These are phyloP conservation scores for Anseranas semipalmata DNA, from an alignment of 2,113 vertebrate species.

Conservation along the genomic window DNA sequence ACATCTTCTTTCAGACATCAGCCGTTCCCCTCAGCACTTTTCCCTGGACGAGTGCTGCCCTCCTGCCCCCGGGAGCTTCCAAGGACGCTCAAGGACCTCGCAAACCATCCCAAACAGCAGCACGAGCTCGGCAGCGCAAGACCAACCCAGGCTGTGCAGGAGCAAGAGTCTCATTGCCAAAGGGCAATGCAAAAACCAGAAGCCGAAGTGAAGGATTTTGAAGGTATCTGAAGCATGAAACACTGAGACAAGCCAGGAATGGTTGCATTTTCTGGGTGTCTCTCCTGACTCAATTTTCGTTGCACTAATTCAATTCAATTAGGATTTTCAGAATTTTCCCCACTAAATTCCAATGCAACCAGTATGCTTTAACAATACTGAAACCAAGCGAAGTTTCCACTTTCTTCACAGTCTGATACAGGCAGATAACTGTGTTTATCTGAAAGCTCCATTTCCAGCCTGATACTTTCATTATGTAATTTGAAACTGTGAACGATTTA, in stretches of 20 bases:
- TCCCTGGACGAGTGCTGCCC: rapidly evolving
- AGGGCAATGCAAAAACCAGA: background rate
- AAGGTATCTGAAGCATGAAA: background rate
- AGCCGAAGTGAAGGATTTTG: background rate
- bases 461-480: background rate
- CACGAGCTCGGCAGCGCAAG: background rate
- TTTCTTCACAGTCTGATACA: background rate
- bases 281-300: background rate
- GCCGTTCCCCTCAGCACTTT: background rate
- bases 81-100: background rate
- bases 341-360: background rate
- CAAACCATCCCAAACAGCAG: background rate
- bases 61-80: background rate
- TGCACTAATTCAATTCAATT: background rate
- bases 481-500: background rate
- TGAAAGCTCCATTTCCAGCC: background rate
- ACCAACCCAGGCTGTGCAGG: rapidly evolving
- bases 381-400: background rate
- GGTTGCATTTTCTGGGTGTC: background rate
- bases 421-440: background rate
- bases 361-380: background rate
- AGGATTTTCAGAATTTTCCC: background rate
- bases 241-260: background rate
- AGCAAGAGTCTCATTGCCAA: background rate
- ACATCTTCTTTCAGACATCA: background rate